Evolutionary conservation across 2,113 vertebrate species (phyloP).

Genomic region (Petaurus breviceps): DNA sequence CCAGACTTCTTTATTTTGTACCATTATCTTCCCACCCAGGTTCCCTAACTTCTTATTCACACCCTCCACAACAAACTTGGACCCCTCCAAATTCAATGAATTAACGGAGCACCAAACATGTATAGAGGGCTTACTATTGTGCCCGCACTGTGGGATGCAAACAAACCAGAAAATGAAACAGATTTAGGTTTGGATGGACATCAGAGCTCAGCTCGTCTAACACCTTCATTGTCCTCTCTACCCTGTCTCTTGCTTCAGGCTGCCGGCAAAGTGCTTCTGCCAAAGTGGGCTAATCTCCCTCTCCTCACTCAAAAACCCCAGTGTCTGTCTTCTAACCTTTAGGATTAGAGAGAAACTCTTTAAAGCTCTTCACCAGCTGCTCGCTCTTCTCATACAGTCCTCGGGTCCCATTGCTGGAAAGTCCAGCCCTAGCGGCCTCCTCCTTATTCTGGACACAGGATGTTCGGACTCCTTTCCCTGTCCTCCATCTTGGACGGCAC

Average conservation of each 20-base stretch:
- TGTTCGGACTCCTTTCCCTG: too few species aligned
- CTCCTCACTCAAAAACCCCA: neutral
- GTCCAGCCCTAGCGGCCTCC: neutral
- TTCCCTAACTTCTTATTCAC: neutral
- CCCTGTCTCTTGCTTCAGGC: neutral
- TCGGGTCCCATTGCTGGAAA: neutral
- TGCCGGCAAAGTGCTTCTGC: neutral
- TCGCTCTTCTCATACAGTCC: neutral
- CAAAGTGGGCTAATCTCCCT: neutral
- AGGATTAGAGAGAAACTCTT: neutral
- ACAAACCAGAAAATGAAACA: neutral
- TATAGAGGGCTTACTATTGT: neutral
- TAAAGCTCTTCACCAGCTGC: neutral
- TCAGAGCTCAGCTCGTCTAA: neutral
- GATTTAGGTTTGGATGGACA: neutral
- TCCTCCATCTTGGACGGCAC: too few species aligned
- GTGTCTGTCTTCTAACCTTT: neutral
- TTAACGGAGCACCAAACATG: neutral
- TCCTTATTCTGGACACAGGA: too few species aligned
- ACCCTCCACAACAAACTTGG: neutral
- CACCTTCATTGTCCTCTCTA: neutral
- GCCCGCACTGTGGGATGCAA: neutral
- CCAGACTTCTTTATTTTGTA: neutral
- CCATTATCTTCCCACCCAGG: neutral
- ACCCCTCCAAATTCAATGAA: neutral